A percentile compares a stretch with the other conserved stretches of the same genome.
phyloP scores from a whole-genome alignment of 1,140 invertebrate genomes.

The Drosophila bipectinata region DNA sequence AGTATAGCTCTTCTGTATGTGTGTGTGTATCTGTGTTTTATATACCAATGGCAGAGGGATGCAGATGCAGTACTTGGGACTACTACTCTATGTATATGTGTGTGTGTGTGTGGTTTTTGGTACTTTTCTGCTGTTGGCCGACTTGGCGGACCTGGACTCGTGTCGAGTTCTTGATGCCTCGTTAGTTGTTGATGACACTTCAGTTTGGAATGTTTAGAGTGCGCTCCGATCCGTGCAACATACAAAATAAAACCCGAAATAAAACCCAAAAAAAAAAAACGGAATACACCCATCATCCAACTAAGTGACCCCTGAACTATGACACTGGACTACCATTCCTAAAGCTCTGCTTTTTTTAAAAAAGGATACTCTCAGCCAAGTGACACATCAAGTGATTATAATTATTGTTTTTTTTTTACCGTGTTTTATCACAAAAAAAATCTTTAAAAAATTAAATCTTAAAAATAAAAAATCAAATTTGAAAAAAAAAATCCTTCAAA shows the following conservation, averaged over 20 bases:
- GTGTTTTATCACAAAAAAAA: conserved; percentile 8
- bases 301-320: conserved; percentile 14
- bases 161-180: conserved; percentile 83
- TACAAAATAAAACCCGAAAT: not conserved
- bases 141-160: conserved; percentile 71
- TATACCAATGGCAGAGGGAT: conserved; percentile 74
- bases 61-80: conserved; percentile 7
- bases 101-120: conserved; percentile 53
- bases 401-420: conserved; percentile 13
- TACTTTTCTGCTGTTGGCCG: conserved; percentile 75
- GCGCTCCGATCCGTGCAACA: conserved; percentile 36
- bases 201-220: conserved; percentile 83
- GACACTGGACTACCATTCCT: not conserved
- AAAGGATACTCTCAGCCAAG: not conserved
- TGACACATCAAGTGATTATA: not conserved
- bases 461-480: conserved; percentile 4
- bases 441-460: not conserved
- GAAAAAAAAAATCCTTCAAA: conserved; percentile 56
- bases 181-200: conserved; percentile 84
- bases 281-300: not conserved
- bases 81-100: not conserved
- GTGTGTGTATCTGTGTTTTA: conserved; percentile 30
- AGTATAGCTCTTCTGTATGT: not conserved
- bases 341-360: not conserved
- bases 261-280: not conserved